Evolutionary conservation across 2,113 vertebrate genomes (phyloP), one percentile per base, ranked within the genome.

Genomic region (Sinocyclocheilus anshuiensis): DNA sequence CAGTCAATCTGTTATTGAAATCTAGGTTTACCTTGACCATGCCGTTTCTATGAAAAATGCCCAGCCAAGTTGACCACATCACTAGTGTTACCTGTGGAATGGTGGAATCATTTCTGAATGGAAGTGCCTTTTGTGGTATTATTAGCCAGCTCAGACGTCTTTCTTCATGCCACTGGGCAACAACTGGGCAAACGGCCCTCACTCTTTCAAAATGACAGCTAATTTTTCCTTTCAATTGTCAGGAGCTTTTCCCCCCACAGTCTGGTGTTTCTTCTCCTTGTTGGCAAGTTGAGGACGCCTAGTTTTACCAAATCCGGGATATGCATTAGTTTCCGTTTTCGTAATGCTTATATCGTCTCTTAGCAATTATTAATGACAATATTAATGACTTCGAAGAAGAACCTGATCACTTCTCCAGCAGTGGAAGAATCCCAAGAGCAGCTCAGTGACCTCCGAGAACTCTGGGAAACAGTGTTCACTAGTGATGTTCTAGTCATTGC

Each of bases 401-500:
- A 77, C 90, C 85, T 90, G 85, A 92, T 90, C 53, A 86, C 84
- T 91, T 93, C 87, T 88, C 85, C 88, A 91, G 88, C 67, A 18
- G 84, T 84, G 72, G 36, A 36, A 18, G n/a, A 61, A 71, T 57
- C 87, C 86, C 83, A 71, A 53, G 48, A 74, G 89, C 82, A 59
- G 22, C 18, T 0, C 55, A n/a, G 59, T 67, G 57, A 81, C 79
- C 48, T 79, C 33, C 24, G 53, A 81, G 83, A 83, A 42, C 53
- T 42, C 36, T 55, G 81, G 82, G 65, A 89, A 88, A 75, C 72
- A 61, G 80, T 81, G 85, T 89, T 86, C 79, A 82, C 53, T 26
- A 81, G 69, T 61, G 36, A 53, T 74, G 87, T 88, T 88, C 86
- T 45, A 74, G 26, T 69, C 76, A 65, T 77, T 80, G 53, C 69